Evolutionary conservation across 2,113 vertebrate genomes (phyloP), one percentile per base, ranked within the genome.

Genomic region (Apteryx owenii): DNA sequence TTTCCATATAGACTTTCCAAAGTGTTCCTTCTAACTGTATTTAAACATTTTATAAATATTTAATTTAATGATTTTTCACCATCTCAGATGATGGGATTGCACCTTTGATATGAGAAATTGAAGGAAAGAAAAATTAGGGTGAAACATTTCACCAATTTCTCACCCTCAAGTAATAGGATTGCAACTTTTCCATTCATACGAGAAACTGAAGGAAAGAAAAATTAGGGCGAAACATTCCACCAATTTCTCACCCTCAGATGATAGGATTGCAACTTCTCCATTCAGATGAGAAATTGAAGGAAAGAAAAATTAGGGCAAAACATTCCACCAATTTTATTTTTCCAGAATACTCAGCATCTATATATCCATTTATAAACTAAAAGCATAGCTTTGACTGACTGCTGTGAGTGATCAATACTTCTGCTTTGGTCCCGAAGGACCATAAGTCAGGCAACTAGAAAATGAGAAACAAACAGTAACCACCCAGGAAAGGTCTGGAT

Each of bases 151-250:
- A 46, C 21, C 26, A 13, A 44, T 22, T 72, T 50, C 68, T 66
- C 51, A n/a, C 0, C 3, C 65, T 60, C 31, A 6, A 12, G 58
- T 33, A 26, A 11, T 0, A 7, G 79, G 58, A 20, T 5, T 11
- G 51, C 21, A 89, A 65, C 8, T 13, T 50, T 66, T 44, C 75
- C 20, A 0, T 46, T 44, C 40, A 46, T 7, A 16, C 28, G 66
- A 60, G 12, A 71, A 53, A 72, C 0, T 1, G 5, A 65, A 64
- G 48, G 58, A 7, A 48, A 83, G 54, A 69, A 19, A 61, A 53
- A 44, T 4, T 8, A 11, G 1, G 33, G 21, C 9, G 38, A 18
- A 33, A 38, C 26, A 28, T n/a, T 72, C 8, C 13, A 46, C 21
- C 26, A 13, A 44, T 22, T 72, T 50, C 68, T 66, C 51, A n/a